Evolutionary conservation across 2,113 vertebrate species (phyloP).

Genomic region (pig (Sus scrofa)): T2T-Sscrofa CM000817.6:89735501-89736000

Average conservation of each 20-base stretch:
- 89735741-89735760: background rate
- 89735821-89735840: background rate
- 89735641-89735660: constrained; percentile 25
- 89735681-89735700: background rate
- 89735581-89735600: background rate
- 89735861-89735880: background rate
- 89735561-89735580: background rate
- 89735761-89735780: background rate
- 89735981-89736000: constrained; percentile 27
- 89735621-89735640: background rate
- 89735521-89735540: constrained; percentile 9
- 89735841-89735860: background rate
- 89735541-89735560: background rate
- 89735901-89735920: background rate
- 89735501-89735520: constrained; percentile 46
- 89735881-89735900: background rate
- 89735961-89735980: background rate
- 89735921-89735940: constrained; percentile 21
- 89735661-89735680: background rate
- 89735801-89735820: background rate
- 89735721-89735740: constrained; percentile 1
- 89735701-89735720: background rate
- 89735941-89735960: background rate
- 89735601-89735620: background rate
- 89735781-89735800: constrained; percentile 5